phyloP scores from a whole-genome alignment of 1,140 invertebrate species.

The Diuraphis noxia region DNA sequence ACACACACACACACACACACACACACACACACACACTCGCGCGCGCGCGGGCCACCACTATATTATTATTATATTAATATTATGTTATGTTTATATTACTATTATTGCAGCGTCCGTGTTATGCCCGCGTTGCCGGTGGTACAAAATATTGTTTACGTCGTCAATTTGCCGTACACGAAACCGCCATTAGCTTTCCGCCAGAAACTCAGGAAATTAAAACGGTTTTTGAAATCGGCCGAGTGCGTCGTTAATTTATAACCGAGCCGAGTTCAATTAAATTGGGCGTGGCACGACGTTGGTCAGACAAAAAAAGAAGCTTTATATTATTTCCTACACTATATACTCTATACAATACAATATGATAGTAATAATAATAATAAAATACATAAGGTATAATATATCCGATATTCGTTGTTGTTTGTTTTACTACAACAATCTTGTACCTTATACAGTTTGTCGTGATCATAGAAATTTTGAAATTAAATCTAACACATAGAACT shows the following conservation, averaged over 20 bases:
- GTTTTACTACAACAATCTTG: background rate
- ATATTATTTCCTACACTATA: background rate
- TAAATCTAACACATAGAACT: background rate
- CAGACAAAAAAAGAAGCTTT: background rate
- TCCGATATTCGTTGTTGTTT: background rate
- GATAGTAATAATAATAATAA: background rate
- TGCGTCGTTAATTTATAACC: conserved; percentile 7
- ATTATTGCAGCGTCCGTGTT: background rate
- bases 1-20: too few species aligned
- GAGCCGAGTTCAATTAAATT: conserved; percentile 18
- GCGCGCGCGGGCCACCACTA: background rate
- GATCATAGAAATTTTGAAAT: background rate
- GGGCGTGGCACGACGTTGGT: conserved; percentile 14
- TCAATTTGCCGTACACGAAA: conserved; percentile 45
- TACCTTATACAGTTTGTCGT: background rate
- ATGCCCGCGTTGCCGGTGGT: background rate
- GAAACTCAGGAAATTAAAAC: conserved; percentile 48
- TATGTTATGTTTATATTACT: background rate
- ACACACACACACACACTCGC: too few species aligned
- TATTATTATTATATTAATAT: conserved; percentile 13
- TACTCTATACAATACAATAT: background rate
- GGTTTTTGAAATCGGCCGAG: background rate
- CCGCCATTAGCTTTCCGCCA: conserved; percentile 30
- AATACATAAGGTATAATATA: background rate
- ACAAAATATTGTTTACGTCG: conserved; percentile 39